These are phyloP conservation scores for Ptychoptera albimana DNA, from an alignment of 2,888 invertebrate genomes.

Conservation along the genomic window DNA sequence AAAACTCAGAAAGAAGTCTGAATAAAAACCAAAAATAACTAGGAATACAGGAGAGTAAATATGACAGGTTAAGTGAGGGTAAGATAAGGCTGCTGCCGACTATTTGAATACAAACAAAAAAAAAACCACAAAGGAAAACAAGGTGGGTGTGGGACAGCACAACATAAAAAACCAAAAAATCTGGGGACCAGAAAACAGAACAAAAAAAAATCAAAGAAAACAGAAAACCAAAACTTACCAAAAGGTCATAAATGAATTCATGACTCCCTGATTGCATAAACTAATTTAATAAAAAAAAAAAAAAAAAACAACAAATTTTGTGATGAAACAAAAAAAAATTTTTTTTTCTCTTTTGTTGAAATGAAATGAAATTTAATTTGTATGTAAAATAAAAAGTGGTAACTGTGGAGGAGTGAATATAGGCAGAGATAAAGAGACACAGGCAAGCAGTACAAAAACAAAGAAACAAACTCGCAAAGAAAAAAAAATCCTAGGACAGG, in stretches of 20 bases:
- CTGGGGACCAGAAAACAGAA: not conserved
- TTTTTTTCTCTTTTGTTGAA: slow-evolving; percentile 5
- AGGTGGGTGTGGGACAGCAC: no score
- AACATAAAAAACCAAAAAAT: not conserved
- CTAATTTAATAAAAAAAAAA: slow-evolving; percentile 28
- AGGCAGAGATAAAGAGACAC: not conserved
- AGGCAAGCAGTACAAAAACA: slow-evolving; percentile 1
- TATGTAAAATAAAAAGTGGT: no score
- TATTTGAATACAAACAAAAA: no score
- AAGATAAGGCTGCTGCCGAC: no score
- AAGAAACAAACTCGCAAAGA: not conserved
- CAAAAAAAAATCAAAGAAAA: slow-evolving; percentile 9
- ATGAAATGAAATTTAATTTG: not conserved
- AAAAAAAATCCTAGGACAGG: not conserved
- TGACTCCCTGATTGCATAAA: slow-evolving; percentile 73
- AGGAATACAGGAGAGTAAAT: no score
- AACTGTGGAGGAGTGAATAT: not conserved
- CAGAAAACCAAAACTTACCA: slow-evolving; percentile 50
- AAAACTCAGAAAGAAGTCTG: no score
- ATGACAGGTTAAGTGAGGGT: no score
- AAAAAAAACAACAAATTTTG: slow-evolving; percentile 5
- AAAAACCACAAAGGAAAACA: not conserved
- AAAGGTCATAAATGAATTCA: slow-evolving; percentile 77
- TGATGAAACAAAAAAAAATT: slow-evolving; percentile 3
- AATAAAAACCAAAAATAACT: no score